Percentiles rank a stretch among this genome's conserved stretches.
Conservation (phyloP, 2,888 invertebrate species). For the Campopleginae sp. region DNA sequence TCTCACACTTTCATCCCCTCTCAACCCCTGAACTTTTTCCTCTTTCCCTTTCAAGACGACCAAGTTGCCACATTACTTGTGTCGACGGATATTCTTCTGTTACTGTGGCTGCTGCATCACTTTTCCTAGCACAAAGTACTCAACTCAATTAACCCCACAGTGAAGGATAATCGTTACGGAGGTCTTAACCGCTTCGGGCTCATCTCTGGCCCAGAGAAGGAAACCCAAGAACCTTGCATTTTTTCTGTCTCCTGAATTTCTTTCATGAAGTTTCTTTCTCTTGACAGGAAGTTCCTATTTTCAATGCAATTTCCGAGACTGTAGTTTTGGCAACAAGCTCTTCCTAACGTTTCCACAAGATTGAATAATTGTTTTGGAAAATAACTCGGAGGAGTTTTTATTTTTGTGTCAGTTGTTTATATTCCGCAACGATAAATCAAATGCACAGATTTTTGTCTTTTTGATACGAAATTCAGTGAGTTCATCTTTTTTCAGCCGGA, state of each 20-base stretch:
- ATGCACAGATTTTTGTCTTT: background rate
- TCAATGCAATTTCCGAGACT: background rate
- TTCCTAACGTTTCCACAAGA: background rate
- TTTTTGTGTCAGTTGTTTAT: background rate
- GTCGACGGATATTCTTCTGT: conserved; percentile 6
- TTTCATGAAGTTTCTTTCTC: background rate
- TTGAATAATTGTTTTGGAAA: background rate
- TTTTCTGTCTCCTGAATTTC: background rate
- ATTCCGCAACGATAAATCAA: background rate
- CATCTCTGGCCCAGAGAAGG: conserved; percentile 11
- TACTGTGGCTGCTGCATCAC: conserved; percentile 48
- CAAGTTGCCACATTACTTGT: conserved; percentile 41
- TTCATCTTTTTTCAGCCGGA: background rate
- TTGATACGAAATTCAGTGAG: background rate
- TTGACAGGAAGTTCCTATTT: background rate
- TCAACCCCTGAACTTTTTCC: background rate
- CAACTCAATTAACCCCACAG: conserved; percentile 59
- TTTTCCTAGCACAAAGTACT: conserved; percentile 53
- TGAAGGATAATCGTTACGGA: conserved; percentile 57
- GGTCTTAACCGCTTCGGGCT: conserved; percentile 26
- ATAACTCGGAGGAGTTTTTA: background rate
- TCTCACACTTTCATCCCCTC: background rate
- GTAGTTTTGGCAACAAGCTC: background rate
- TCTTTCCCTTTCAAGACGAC: background rate
- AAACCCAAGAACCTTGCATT: background rate